Base-by-base conservation (phyloP, 2,113 vertebrate genomes). In the Miniopterus natalensis region DNA sequence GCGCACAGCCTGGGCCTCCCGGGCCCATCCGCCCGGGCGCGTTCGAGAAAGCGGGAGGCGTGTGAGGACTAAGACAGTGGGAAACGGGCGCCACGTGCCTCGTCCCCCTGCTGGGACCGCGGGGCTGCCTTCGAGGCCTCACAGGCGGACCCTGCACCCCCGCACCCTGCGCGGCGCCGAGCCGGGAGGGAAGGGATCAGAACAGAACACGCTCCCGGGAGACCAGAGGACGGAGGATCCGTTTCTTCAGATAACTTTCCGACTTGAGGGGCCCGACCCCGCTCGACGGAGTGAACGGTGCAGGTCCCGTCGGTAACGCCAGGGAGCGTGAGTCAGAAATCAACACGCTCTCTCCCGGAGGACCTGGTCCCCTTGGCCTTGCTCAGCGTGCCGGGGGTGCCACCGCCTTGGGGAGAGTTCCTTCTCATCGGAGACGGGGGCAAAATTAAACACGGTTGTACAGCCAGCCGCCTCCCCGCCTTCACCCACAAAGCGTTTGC, bases 191-290 rank as follows among this genome's bases (percentile, higher is more conserved):
- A 92, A 94, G 80, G 57, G 53, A 73, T 14, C 25, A 87, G 55
- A 83, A 21, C 29, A 51, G 80, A 36, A 36, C 36, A 36, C 36
- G 55, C 63, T 21, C 63, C 89, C 25, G 53, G 45, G 80, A 88
- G 88, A 65, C 68, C 40, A 65, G 66, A 73, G 63, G 68, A 95
- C 65, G 68, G 90, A 94, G 79, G 88, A 73, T 20, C 40, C 3
- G 23, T 49, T 59, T 61, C 94, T 90, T 90, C 70, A 74, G 92
- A 55, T n/a, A 80, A 87, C 89, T 90, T 47, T 61, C 42, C 83
- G 88, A 47, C 59, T 25, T 13, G 49, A 53, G 73, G 77, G 79
- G 23, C 80, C 85, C n/a, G 59, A 15, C 51, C 90, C 68, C 45
- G 31, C 61, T 73, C 14, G 51, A 42, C n/a, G 65, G 75, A 53